Evolutionary conservation across 1,140 invertebrate genomes (phyloP), one percentile per base, ranked within the genome.

Genomic region (Philaenus spumarius): DNA sequence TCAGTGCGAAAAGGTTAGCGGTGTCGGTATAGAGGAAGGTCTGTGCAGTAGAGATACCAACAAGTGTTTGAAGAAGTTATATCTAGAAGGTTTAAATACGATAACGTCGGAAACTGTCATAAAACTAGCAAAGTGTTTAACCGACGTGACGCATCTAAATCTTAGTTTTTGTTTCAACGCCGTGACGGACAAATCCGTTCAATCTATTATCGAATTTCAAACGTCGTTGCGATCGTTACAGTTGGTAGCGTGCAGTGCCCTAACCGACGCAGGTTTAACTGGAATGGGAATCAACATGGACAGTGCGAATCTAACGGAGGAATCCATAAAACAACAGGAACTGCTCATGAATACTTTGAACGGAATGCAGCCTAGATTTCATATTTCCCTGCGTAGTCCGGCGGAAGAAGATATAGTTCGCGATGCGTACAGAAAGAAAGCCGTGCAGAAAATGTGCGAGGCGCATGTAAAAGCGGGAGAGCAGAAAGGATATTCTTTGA

Each of bases 351-450:
- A 30, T 30, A 30, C 3, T 30, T 30, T 30, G 9, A 30, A 30
- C 9, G 26, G 26, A 4, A 12, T 58, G 74, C 11, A 78, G 76
- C 50, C 34, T 4, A 37, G 35, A 19, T 20, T 12, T 14, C 14
- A 55, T 62, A 83, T 85, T 60, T 77, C 80, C 45, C 66, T 85
- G 9, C 74, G 82, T 2, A 83, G 80, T 26, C 76, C 76, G 65
- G 82, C 82, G 12, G 83, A 85, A 65, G 78, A 82, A 65, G 81
- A 84, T 63, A 85, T 85, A 60, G 77, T 83, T 2, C 69, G 74
- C 14, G 82, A 85, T 69, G 81, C 82, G 2, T 74, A 76, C 62
- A 74, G 82, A 34, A 84, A 84, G 66, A 71, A 73, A 47, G 78
- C 81, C 58, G 78, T 85, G 24, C 76, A 79, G 71, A 69, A 77